A percentile compares a stretch with the other conserved stretches of the same genome.
phyloP scores from a whole-genome alignment of 92 coral and sea anemone genomes.

The Chrysogorgia sp. region DNA sequence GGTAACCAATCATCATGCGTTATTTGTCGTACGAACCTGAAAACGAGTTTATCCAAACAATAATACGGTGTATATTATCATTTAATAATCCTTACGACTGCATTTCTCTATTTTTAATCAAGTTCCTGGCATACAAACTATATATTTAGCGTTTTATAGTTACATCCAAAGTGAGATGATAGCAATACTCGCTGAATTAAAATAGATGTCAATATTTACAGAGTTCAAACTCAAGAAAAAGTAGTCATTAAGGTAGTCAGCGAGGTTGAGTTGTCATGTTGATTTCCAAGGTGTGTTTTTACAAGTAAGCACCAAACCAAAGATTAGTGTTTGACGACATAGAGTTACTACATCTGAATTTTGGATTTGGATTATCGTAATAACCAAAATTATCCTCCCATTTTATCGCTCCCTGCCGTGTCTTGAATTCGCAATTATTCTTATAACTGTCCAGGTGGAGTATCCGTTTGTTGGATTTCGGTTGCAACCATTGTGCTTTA shows the following conservation, averaged over 20 bases:
- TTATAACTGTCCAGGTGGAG: conserved; percentile 3
- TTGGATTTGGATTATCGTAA: background rate
- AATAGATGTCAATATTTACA: background rate
- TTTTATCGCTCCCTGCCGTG: background rate
- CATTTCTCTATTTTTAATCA: too few species aligned
- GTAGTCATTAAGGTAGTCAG: background rate
- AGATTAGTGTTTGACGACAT: conserved; percentile 7
- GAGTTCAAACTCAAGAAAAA: background rate
- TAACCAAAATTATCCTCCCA: conserved; percentile 20
- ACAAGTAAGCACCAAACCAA: conserved; percentile 24
- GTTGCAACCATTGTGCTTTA: conserved; percentile 67
- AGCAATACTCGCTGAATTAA: background rate
- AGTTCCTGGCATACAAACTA: too few species aligned
- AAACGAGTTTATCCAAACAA: too few species aligned
- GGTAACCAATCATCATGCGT: too few species aligned
- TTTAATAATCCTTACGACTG: too few species aligned
- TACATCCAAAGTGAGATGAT: background rate
- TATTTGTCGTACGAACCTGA: too few species aligned
- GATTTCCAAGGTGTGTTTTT: background rate
- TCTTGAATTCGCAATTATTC: background rate
- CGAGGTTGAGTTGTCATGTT: background rate
- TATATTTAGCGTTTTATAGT: too few species aligned
- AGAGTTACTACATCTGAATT: conserved; percentile 4
- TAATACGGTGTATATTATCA: too few species aligned
- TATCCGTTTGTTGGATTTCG: conserved; percentile 23